Conservation (phyloP, 1,140 invertebrate species). For the Branchinecta lynchi region DNA sequence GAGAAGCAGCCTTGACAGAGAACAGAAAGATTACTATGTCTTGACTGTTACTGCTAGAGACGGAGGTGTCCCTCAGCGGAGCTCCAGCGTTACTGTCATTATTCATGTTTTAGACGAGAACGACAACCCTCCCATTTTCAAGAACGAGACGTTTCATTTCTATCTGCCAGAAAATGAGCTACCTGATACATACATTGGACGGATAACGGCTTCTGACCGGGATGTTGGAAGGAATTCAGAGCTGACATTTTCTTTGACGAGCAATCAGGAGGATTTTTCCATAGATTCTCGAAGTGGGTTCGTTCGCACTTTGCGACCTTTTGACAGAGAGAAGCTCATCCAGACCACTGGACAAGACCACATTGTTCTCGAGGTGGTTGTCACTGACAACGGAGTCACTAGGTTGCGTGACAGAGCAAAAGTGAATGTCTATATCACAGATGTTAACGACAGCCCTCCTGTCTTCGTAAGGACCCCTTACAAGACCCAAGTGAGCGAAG, state of each 20-base stretch:
- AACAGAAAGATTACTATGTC: conserved; percentile 75
- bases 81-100: conserved; percentile 64
- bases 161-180: conserved; percentile 74
- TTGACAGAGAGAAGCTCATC: conserved; percentile 71
- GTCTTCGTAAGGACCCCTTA: conserved; percentile 67
- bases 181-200: conserved; percentile 72
- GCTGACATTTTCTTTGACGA: conserved; percentile 62
- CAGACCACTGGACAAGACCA: conserved; percentile 54
- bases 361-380: conserved; percentile 63
- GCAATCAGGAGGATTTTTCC: conserved; percentile 57
- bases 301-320: conserved; percentile 62
- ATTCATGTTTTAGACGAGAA: conserved; percentile 90
- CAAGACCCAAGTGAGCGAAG: conserved; percentile 68
- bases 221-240: conserved; percentile 84
- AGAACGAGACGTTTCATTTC: conserved; percentile 67
- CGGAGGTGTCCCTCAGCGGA: conserved; percentile 51
- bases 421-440: conserved; percentile 67
- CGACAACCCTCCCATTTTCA: conserved; percentile 80
- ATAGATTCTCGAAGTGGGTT: conserved; percentile 83
- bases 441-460: conserved; percentile 85
- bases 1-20: conserved; percentile 62
- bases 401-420: conserved; percentile 69
- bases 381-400: conserved; percentile 68
- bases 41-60: conserved; percentile 65
- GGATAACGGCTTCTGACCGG: conserved; percentile 67